A percentile compares a stretch with the other conserved stretches of the same genome.
phyloP scores from a whole-genome alignment of 2,113 vertebrate genomes.

The Telmatochromis sp. region DNA sequence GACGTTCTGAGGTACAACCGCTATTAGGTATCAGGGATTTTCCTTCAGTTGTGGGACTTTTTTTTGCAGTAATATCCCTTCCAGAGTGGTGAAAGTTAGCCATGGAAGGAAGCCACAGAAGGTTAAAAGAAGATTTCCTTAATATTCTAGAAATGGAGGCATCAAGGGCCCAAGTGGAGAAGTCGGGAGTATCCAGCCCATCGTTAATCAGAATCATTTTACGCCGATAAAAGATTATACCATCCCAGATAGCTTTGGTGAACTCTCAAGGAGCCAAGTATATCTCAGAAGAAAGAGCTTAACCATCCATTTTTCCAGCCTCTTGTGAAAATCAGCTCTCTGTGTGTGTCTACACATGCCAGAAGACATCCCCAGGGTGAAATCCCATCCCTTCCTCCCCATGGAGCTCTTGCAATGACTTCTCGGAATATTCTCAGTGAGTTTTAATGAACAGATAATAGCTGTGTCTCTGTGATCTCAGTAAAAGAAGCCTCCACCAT shows the following conservation, averaged over 20 bases:
- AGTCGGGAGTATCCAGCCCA: not conserved
- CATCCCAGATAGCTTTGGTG: not conserved
- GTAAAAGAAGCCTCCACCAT: not conserved
- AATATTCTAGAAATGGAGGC: slow-evolving; percentile 7
- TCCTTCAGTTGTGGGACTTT: not conserved
- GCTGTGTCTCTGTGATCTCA: not conserved
- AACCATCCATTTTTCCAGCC: not conserved
- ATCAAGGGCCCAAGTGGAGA: slow-evolving; percentile 40
- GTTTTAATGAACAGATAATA: not conserved
- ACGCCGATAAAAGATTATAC: not conserved
- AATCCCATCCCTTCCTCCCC: not conserved
- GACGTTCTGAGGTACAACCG: not conserved
- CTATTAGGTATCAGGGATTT: slow-evolving; percentile 2
- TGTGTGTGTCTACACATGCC: slow-evolving; percentile 11
- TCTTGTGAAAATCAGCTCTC: slow-evolving; percentile 41
- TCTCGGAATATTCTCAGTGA: not conserved
- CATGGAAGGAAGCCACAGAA: not conserved
- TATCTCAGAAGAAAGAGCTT: not conserved
- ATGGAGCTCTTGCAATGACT: not conserved
- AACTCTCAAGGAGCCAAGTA: not conserved
- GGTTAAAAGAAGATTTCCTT: not conserved
- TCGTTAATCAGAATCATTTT: not conserved
- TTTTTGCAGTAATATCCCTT: not conserved
- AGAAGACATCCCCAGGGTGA: slow-evolving; percentile 2
- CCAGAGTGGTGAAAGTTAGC: not conserved